Conservation (phyloP, 1,140 invertebrate species). For the Drosophila parvula region DNA sequence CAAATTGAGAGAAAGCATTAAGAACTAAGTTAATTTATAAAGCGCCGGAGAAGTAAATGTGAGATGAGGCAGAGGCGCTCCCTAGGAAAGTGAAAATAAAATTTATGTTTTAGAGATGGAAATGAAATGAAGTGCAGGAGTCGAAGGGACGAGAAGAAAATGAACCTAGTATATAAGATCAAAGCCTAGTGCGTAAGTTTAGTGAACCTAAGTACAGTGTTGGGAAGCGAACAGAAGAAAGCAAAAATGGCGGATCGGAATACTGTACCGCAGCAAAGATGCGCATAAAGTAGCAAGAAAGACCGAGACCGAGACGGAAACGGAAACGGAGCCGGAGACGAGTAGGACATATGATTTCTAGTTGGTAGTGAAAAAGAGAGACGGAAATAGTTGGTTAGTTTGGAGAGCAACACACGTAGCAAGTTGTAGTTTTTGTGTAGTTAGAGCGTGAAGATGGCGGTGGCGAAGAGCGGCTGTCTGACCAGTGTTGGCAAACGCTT, state of each 20-base stretch:
- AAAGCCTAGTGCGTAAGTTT: conserved; percentile 71
- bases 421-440: conserved; percentile 73
- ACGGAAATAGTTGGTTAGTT: conserved; percentile 55
- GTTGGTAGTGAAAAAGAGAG: conserved; percentile 57
- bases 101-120: conserved; percentile 48
- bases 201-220: conserved; percentile 67
- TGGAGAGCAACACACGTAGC: conserved; percentile 41
- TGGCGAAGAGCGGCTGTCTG: conserved; percentile 11
- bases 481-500: conserved; percentile 45
- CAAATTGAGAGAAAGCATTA: conserved; percentile 59
- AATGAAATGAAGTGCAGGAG: conserved; percentile 25
- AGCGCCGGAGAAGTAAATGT: conserved; percentile 16
- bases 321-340: conserved; percentile 16
- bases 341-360: conserved; percentile 66
- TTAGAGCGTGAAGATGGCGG: conserved; percentile 43
- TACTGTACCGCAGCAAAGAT: conserved; percentile 3
- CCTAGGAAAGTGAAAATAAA: conserved; percentile 47
- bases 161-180: conserved; percentile 71
- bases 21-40: conserved; percentile 62
- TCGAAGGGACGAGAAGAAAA: conserved; percentile 26
- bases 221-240: conserved; percentile 38
- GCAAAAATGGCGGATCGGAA: conserved; percentile 11
- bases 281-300: conserved; percentile 27
- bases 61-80: conserved; percentile 12
- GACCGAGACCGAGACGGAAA: neutral